phyloP scores from a whole-genome alignment of 2,888 invertebrate genomes.

The Anarsia innoxiella region DNA sequence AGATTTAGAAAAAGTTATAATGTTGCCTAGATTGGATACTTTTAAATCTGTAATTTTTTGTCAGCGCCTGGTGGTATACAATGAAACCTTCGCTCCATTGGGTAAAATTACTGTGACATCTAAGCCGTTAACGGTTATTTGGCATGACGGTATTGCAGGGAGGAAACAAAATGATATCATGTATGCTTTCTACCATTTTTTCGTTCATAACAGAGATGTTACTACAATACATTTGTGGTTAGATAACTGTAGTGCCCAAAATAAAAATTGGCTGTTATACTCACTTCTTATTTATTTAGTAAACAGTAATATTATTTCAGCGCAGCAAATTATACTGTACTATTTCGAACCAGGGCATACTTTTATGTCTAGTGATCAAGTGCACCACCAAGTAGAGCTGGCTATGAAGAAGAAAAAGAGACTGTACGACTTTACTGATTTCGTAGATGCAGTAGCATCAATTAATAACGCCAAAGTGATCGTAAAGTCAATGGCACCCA shows the following conservation, averaged over 20 bases:
- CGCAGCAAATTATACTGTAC: constrained; percentile 3
- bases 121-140: constrained; percentile 12
- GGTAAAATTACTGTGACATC: background rate
- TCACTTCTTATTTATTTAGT: constrained; percentile 8
- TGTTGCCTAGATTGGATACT: constrained; percentile 19
- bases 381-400: constrained; percentile 5
- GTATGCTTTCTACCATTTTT: constrained; percentile 8
- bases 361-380: constrained; percentile 10
- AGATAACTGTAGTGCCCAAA: constrained; percentile 12
- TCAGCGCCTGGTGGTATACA: constrained; percentile 19
- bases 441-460: constrained; percentile 18
- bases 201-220: constrained; percentile 11
- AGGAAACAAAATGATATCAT: constrained; percentile 15
- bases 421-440: constrained; percentile 21
- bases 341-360: constrained; percentile 12
- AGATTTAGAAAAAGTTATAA: constrained; percentile 20
- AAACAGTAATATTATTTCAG: constrained; percentile 2
- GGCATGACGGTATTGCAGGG: constrained; percentile 14
- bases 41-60: constrained; percentile 19
- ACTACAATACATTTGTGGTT: constrained; percentile 6
- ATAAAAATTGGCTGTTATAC: constrained; percentile 11
- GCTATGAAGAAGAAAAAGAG: constrained; percentile 20
- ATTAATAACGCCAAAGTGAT: constrained; percentile 17
- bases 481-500: constrained; percentile 14
- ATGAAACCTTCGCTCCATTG: constrained; percentile 19